Evolutionary conservation across 2,797 vertebrate genomes (phyloP).

Genomic region (Paguma larvata): DNA sequence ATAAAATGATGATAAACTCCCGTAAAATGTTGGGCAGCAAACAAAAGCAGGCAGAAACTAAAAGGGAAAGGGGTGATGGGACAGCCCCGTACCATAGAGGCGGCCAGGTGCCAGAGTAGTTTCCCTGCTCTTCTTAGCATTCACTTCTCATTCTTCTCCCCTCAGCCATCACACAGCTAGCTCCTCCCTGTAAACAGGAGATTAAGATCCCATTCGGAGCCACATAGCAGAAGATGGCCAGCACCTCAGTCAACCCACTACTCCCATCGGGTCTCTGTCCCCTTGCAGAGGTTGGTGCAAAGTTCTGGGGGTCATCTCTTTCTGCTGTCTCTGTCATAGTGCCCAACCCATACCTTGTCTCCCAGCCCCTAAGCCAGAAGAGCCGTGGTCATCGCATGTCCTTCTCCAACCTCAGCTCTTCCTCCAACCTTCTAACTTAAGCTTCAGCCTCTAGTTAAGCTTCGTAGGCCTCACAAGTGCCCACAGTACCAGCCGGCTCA

Average conservation of each 20-base stretch:
- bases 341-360: not conserved
- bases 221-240: not conserved
- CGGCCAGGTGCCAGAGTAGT: not conserved
- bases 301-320: not conserved
- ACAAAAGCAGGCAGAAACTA: not conserved
- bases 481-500: not conserved
- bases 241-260: not conserved
- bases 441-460: not conserved
- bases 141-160: not conserved
- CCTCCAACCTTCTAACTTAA: not conserved
- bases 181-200: too few relatives aligned
- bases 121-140: not conserved
- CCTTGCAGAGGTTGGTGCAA: not conserved
- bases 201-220: not conserved
- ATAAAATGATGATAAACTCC: not conserved
- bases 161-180: too few relatives aligned
- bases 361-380: not conserved
- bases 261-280: not conserved
- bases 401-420: not conserved
- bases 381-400: not conserved
- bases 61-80: not conserved
- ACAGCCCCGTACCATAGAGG: accelerated
- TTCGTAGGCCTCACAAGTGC: not conserved
- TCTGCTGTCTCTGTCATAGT: not conserved
- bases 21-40: not conserved